Conservation (phyloP, 2,797 vertebrate species). For the Rhinogobio ventralis region DNA sequence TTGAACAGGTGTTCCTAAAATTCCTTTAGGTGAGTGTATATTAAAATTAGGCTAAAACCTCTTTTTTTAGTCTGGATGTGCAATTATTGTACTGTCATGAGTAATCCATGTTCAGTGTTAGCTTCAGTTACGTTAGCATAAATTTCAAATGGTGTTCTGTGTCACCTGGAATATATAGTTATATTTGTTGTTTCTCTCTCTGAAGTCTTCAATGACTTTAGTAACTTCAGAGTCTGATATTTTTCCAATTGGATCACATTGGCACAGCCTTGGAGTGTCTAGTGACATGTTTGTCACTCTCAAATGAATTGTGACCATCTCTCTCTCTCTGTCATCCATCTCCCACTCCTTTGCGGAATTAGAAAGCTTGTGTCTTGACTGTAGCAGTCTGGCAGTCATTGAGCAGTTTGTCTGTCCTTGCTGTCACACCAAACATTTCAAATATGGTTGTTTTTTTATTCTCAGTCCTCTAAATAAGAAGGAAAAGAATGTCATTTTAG, state of each 20-base stretch:
- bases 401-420: background rate
- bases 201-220: constrained; percentile 32
- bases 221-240: constrained; percentile 20
- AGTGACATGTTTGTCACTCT: constrained; percentile 46
- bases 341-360: constrained; percentile 43
- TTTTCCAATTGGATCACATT: background rate
- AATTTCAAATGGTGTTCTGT: background rate
- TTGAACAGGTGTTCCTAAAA: too few relatives aligned
- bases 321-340: constrained; percentile 10
- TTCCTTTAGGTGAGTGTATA: too few relatives aligned
- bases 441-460: background rate
- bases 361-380: constrained; percentile 22
- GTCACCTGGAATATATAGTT: background rate
- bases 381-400: background rate
- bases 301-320: constrained; percentile 36
- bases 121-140: background rate
- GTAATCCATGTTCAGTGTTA: background rate
- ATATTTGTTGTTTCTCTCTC: background rate
- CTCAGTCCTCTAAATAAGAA: background rate
- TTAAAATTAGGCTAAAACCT: background rate
- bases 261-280: constrained; percentile 26
- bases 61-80: background rate
- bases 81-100: background rate
- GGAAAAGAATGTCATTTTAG: background rate
- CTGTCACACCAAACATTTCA: background rate